These are phyloP conservation scores for Teleogryllus occipitalis DNA, from an alignment of 1,140 invertebrate species.

Conservation along the genomic window DNA sequence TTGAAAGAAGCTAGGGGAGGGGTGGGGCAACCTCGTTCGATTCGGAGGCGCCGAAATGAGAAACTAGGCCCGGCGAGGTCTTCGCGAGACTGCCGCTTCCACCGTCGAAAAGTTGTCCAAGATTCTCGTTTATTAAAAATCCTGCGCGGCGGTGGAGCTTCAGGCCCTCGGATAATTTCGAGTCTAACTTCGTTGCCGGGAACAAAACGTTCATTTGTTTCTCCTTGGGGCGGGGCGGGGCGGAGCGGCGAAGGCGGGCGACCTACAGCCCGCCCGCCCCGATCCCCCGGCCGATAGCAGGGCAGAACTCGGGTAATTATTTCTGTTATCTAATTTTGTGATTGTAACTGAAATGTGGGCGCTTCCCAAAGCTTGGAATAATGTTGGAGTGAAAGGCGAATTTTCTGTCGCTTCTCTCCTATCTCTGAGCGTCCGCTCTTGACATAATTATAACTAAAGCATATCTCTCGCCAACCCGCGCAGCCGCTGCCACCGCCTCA, in stretches of 20 bases:
- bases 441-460: no score
- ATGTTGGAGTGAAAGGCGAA: not conserved
- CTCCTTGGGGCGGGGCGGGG: not conserved
- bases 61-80: not conserved
- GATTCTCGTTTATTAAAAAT: not conserved
- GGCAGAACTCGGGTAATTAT: not conserved
- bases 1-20: no score
- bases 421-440: no score
- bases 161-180: not conserved
- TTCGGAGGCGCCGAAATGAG: not conserved
- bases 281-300: not conserved
- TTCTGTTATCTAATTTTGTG: not conserved
- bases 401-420: not conserved
- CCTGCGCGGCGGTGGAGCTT: not conserved
- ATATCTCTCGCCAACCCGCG: no score
- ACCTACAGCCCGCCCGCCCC: not conserved
- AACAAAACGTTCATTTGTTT: not conserved
- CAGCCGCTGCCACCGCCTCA: no score
- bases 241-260: no score
- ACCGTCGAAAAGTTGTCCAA: not conserved
- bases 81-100: not conserved
- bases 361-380: not conserved
- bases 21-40: not conserved
- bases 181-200: not conserved
- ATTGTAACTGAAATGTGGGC: not conserved